Percentiles rank a stretch among this genome's conserved stretches.
These are phyloP conservation scores for Chironomus riparius DNA, from an alignment of 2,888 invertebrate species.

Conservation along the genomic window DNA sequence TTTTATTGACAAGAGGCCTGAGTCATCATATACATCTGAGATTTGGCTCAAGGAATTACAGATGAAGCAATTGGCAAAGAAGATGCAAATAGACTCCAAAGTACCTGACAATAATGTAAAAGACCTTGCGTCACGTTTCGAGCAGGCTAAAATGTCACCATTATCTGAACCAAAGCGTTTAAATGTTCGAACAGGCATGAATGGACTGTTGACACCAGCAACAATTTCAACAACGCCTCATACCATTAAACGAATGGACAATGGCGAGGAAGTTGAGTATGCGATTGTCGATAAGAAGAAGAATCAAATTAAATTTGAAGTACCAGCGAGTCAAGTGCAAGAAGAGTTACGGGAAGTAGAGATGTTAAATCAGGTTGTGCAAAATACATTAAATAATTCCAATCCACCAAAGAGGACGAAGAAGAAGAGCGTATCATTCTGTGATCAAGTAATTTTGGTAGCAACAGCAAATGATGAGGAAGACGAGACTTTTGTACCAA, in stretches of 20 bases:
- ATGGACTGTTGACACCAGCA: not conserved
- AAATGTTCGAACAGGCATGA: conserved; percentile 28
- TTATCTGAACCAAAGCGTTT: not conserved
- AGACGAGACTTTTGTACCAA: conserved; percentile 82
- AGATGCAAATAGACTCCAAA: conserved; percentile 36
- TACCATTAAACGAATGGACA: conserved; percentile 17
- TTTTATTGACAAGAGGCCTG: conserved; percentile 34
- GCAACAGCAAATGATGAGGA: conserved; percentile 89
- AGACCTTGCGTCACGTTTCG: conserved; percentile 76
- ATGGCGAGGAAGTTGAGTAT: conserved; percentile 26
- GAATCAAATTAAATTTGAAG: conserved; percentile 35
- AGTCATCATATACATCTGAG: conserved; percentile 41
- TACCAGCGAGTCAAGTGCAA: conserved; percentile 46
- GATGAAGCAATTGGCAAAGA: conserved; percentile 61
- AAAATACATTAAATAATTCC: conserved; percentile 46
- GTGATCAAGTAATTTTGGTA: conserved; percentile 86
- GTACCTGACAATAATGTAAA: conserved; percentile 47
- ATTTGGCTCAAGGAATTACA: conserved; percentile 71
- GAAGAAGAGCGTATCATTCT: conserved; percentile 91
- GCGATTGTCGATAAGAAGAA: conserved; percentile 27
- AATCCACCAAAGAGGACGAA: conserved; percentile 54
- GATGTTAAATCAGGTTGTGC: conserved; percentile 47
- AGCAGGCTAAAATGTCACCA: conserved; percentile 44
- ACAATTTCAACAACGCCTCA: conserved; percentile 4
- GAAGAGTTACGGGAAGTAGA: conserved; percentile 50